phyloP scores from a whole-genome alignment of 2,888 invertebrate species.

The Heliconius cydno region DNA sequence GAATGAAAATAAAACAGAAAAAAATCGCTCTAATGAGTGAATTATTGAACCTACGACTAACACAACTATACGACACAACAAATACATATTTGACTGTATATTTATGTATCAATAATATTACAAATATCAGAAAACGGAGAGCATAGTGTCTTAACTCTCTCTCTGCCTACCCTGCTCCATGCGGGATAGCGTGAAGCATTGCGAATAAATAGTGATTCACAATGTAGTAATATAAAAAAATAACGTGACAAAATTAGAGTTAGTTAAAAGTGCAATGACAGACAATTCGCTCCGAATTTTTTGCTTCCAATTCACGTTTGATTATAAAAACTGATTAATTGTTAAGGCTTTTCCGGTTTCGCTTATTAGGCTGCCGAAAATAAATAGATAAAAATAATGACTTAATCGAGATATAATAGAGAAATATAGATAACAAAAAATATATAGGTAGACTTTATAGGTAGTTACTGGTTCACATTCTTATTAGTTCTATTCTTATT shows the following conservation, averaged over 20 bases:
- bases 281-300: slow-evolving; percentile 29
- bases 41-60: too few species aligned
- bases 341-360: slow-evolving; percentile 35
- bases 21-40: neutral
- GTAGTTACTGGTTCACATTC: too few species aligned
- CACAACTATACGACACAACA: too few species aligned
- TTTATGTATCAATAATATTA: too few species aligned
- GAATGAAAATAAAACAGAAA: neutral
- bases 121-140: too few species aligned
- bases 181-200: too few species aligned
- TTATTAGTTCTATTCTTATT: too few species aligned
- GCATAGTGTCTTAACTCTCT: too few species aligned
- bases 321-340: slow-evolving; percentile 36
- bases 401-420: slow-evolving; percentile 11
- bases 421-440: neutral
- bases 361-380: slow-evolving; percentile 29
- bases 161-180: too few species aligned
- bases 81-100: too few species aligned
- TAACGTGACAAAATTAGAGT: slow-evolving; percentile 20
- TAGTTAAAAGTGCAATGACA: slow-evolving; percentile 25
- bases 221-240: slow-evolving; percentile 1
- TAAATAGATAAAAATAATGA: slow-evolving; percentile 16
- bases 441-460: too few species aligned
- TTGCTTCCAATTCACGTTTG: slow-evolving; percentile 21
- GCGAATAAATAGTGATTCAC: too few species aligned